Percentiles rank a stretch among this genome's conserved stretches.
Conservation (phyloP, 2,888 invertebrate genomes). For the Keiferia lycopersicella region DNA sequence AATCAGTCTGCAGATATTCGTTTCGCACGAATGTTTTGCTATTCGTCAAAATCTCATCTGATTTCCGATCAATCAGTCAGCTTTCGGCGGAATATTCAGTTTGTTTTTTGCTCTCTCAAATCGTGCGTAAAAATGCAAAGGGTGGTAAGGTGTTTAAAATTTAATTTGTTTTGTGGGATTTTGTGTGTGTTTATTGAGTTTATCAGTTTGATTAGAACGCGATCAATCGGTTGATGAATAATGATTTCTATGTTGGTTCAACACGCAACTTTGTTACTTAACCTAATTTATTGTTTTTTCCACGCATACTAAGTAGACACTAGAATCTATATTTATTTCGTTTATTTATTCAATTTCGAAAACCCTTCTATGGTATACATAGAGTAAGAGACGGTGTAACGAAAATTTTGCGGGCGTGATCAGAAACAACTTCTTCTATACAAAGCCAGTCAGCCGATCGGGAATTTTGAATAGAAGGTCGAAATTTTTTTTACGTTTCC, state of each 20-base stretch:
- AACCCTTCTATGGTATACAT: too few relatives aligned
- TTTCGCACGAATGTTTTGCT: conserved; percentile 7
- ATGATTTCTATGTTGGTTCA: neutral
- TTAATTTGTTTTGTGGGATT: neutral
- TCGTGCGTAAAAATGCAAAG: conserved; percentile 7
- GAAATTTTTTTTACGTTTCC: too few relatives aligned
- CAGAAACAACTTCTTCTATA: too few relatives aligned
- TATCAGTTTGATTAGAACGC: neutral
- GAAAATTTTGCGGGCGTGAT: too few relatives aligned
- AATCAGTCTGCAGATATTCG: neutral
- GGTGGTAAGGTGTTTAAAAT: neutral
- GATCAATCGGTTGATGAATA: neutral
- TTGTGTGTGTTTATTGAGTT: neutral
- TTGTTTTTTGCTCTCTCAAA: neutral
- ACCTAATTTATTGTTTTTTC: neutral
- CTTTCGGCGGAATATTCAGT: neutral
- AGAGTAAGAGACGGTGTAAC: too few relatives aligned
- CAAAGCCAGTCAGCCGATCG: too few relatives aligned
- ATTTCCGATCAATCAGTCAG: neutral
- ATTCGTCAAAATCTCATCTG: neutral
- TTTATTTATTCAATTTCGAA: too few relatives aligned
- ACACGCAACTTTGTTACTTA: neutral
- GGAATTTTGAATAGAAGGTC: too few relatives aligned
- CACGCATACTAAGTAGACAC: neutral
- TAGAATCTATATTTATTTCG: too few relatives aligned